Percentiles rank a stretch among this genome's conserved stretches.
phyloP scores from a whole-genome alignment of 23 tunicate genomes.

The Styela clava region DNA sequence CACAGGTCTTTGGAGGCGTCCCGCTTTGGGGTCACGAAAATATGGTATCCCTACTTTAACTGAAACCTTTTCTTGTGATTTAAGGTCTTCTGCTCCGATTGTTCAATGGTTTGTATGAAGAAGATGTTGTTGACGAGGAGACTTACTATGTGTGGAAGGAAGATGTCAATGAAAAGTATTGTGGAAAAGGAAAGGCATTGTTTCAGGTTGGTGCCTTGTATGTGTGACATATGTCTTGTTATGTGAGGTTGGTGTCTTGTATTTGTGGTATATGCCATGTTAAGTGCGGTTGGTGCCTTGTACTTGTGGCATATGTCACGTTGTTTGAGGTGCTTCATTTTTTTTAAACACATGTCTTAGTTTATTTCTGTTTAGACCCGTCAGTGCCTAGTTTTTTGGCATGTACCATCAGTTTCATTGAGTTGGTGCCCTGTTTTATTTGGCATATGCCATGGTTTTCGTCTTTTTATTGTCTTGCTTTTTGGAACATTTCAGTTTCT shows the following conservation, averaged over 20 bases:
- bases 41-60: too few relatives aligned
- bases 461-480: too few relatives aligned
- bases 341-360: not conserved
- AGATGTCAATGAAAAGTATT: constrained; percentile 60
- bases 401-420: too few relatives aligned
- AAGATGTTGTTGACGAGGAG: constrained; percentile 88
- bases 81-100: constrained; percentile 56
- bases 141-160: constrained; percentile 63
- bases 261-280: not conserved
- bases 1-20: too few relatives aligned
- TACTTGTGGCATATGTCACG: not conserved
- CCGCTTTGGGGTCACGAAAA: too few relatives aligned
- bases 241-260: not conserved
- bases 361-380: too few relatives aligned
- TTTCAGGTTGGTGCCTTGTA: constrained; percentile 47
- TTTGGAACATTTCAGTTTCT: too few relatives aligned
- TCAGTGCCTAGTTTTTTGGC: too few relatives aligned
- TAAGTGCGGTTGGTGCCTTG: constrained; percentile 6
- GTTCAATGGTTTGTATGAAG: constrained; percentile 62
- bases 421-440: too few relatives aligned
- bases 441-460: too few relatives aligned
- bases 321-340: not conserved
- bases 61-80: constrained; percentile 10
- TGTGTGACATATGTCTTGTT: not conserved
- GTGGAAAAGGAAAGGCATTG: constrained; percentile 74